Percentiles rank a stretch among this genome's conserved stretches.
Conservation (phyloP, 2,113 vertebrate genomes). For the Tapirus terrestris region DNA sequence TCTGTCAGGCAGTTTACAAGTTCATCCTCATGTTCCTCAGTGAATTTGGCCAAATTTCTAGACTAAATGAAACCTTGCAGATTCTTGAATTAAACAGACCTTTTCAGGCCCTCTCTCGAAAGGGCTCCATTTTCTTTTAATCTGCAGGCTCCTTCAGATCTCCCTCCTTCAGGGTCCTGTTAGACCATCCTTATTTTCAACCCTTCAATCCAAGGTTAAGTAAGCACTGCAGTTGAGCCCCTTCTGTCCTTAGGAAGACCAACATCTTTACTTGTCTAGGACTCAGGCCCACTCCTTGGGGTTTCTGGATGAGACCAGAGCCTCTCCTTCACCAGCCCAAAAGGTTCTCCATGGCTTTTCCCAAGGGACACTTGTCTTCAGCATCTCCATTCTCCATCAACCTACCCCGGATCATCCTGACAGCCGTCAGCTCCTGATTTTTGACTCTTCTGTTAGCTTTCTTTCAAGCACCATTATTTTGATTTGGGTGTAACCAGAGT, state of each 20-base stretch:
- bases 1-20: not conserved
- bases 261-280: not conserved
- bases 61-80: not conserved
- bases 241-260: not conserved
- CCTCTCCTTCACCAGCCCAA: not conserved
- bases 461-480: not conserved
- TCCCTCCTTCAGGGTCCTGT: not conserved
- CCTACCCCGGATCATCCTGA: not conserved
- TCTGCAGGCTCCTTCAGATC: not conserved
- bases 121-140: not conserved
- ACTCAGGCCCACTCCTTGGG: not conserved
- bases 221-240: not conserved
- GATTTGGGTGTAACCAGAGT: not conserved
- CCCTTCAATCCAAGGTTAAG: not conserved
- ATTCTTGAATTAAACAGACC: not conserved
- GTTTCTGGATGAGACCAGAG: not conserved
- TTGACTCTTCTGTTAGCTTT: not conserved
- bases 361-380: not conserved
- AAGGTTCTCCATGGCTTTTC: not conserved
- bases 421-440: not conserved
- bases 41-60: conserved; percentile 12
- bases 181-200: not conserved
- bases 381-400: not conserved
- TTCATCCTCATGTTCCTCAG: not conserved
- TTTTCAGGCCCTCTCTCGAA: not conserved